Evolutionary conservation across 2,113 vertebrate species (phyloP).

Genomic region (Scatophagus argus): DNA sequence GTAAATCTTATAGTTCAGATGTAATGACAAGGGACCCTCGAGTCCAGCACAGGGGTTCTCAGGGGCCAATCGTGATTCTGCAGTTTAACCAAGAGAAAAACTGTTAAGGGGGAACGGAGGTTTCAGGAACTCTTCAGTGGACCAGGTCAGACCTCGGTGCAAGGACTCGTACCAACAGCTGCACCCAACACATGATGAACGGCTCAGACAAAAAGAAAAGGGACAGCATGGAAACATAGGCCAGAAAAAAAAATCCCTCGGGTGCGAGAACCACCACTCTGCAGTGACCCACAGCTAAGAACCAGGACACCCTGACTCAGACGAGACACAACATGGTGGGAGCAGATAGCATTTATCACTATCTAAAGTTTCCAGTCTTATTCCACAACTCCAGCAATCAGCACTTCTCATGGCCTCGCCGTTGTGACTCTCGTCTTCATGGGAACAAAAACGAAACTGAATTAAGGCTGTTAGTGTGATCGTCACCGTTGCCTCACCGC

Average conservation of each 20-base stretch:
- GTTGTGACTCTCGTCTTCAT: slow-evolving; percentile 12
- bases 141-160: too few relatives aligned
- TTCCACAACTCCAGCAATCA: slow-evolving; percentile 19
- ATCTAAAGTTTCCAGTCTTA: not conserved
- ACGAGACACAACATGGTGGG: slow-evolving; percentile 57
- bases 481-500: slow-evolving; percentile 25
- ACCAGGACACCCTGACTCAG: slow-evolving; percentile 28
- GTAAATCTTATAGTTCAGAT: not conserved
- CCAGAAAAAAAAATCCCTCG: not conserved
- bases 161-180: not conserved
- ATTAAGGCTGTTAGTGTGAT: slow-evolving; percentile 36
- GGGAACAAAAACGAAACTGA: not conserved
- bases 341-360: slow-evolving; percentile 51
- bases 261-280: not conserved
- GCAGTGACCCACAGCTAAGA: not conserved
- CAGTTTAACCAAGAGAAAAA: too few relatives aligned
- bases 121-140: too few relatives aligned
- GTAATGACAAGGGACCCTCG: not conserved
- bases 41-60: too few relatives aligned
- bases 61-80: too few relatives aligned
- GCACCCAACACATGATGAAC: not conserved
- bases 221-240: not conserved
- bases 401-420: slow-evolving; percentile 44
- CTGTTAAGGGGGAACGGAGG: too few relatives aligned
- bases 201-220: not conserved